Evolutionary conservation across 2,113 vertebrate genomes (phyloP).

Genomic region (Garra rufa): DNA sequence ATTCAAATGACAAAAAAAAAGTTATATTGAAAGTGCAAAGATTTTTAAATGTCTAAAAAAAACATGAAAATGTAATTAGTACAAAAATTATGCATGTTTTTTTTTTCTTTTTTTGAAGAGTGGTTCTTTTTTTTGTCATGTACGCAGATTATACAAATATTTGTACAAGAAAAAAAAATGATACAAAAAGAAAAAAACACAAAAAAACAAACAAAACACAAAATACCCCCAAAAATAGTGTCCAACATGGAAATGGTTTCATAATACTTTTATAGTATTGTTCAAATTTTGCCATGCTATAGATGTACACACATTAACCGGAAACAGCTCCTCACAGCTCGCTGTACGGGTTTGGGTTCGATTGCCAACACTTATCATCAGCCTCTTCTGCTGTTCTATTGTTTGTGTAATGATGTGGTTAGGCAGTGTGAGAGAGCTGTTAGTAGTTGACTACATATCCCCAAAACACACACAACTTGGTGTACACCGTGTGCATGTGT

Average conservation of each 20-base stretch:
- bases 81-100: conserved; percentile 78
- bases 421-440: not conserved
- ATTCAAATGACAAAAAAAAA: conserved; percentile 54
- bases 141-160: conserved; percentile 70
- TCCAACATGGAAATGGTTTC: conserved; percentile 67
- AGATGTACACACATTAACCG: conserved; percentile 62
- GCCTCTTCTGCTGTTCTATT: conserved; percentile 66
- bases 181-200: conserved; percentile 43
- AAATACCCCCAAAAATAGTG: conserved; percentile 45
- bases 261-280: conserved; percentile 75
- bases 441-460: not conserved
- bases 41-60: conserved; percentile 60
- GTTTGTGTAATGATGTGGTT: conserved; percentile 48
- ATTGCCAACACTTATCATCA: conserved; percentile 79
- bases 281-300: conserved; percentile 61
- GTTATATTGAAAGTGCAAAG: conserved; percentile 58
- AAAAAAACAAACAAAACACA: conserved; percentile 44
- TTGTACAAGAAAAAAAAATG: conserved; percentile 66
- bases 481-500: not conserved
- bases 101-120: conserved; percentile 66
- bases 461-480: not conserved
- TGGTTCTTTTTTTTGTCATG: conserved; percentile 72
- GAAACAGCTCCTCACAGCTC: conserved; percentile 61
- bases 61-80: conserved; percentile 72
- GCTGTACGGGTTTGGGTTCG: conserved; percentile 63